A percentile compares a stretch with the other conserved stretches of the same genome.
Conservation (phyloP, 2,113 vertebrate species). For the Hydropotes inermis region DNA sequence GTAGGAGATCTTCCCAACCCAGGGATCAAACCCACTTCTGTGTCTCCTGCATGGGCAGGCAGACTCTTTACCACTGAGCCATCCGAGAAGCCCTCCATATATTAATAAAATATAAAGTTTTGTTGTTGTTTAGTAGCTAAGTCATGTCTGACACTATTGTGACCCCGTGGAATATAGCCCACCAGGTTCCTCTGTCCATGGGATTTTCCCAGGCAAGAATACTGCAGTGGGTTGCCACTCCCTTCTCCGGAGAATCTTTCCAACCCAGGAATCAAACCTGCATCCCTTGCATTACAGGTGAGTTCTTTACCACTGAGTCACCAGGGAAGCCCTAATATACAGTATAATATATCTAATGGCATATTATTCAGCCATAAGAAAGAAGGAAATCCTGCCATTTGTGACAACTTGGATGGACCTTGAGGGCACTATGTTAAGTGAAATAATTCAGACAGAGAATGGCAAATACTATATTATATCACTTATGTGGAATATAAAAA, state of each 20-base stretch:
- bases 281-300: not conserved
- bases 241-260: not conserved
- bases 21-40: not conserved
- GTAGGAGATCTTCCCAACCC: fast-evolving
- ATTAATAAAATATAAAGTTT: not conserved
- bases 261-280: not conserved
- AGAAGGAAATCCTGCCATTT: not conserved
- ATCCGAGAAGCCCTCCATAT: not conserved
- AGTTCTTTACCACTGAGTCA: not conserved
- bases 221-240: not conserved
- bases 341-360: not conserved
- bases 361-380: not conserved
- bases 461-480: not conserved
- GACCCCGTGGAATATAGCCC: not conserved
- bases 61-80: not conserved
- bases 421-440: not conserved
- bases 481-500: not conserved
- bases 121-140: not conserved
- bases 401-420: not conserved
- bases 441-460: not conserved
- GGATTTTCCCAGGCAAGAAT: not conserved
- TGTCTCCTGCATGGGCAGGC: not conserved
- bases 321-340: not conserved
- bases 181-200: not conserved
- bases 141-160: not conserved